Evolutionary conservation across 2,797 vertebrate species (phyloP).

Genomic region (Aphelocoma californica): DNA sequence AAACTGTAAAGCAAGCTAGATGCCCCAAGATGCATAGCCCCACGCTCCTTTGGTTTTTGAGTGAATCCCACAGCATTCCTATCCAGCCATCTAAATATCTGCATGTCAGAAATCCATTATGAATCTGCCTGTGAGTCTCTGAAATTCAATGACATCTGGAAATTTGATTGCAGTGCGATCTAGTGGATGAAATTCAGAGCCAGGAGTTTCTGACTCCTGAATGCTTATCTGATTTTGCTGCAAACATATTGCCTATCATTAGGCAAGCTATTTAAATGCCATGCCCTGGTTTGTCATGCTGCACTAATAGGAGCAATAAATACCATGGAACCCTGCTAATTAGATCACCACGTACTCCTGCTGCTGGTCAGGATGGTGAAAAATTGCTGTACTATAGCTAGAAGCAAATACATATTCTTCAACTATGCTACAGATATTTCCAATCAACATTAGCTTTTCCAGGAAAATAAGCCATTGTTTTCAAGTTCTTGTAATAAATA

Average conservation of each 20-base stretch:
- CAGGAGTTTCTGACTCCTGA: neutral
- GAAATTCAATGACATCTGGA: neutral
- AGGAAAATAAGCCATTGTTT: neutral
- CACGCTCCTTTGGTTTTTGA: neutral
- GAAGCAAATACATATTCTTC: neutral
- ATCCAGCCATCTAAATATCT: neutral
- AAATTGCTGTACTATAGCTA: neutral
- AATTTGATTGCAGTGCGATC: neutral
- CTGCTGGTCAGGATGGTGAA: neutral
- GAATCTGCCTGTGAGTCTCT: neutral
- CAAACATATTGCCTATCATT: neutral
- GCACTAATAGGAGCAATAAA: slow-evolving; percentile 4
- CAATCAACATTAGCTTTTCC: neutral
- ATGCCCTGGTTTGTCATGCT: neutral
- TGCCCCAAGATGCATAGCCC: neutral
- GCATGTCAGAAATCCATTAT: neutral
- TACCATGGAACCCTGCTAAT: neutral
- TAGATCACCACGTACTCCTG: neutral
- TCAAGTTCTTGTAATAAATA: neutral
- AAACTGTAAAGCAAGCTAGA: neutral
- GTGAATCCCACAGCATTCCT: neutral
- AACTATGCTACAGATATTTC: neutral
- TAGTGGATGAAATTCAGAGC: neutral
- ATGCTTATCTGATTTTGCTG: neutral
- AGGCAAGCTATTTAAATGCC: neutral